Evolutionary conservation across 1,140 invertebrate species (phyloP).

Genomic region (Caenorhabditis inopinata): DNA sequence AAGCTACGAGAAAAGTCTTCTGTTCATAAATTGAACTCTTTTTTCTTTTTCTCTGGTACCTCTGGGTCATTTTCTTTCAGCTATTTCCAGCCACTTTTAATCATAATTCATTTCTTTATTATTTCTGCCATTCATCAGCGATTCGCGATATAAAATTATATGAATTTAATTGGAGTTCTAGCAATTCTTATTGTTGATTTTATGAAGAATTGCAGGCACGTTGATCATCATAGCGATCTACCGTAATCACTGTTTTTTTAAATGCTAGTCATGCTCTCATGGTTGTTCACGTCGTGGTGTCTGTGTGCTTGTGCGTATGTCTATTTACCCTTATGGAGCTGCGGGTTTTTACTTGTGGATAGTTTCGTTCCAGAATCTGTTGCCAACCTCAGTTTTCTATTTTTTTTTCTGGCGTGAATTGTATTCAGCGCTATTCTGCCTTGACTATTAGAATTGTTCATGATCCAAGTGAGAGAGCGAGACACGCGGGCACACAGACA

Average conservation of each 20-base stretch:
- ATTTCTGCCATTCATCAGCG: constrained; percentile 10
- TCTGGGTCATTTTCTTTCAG: neutral
- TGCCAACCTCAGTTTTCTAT: neutral
- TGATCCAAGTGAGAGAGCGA: neutral
- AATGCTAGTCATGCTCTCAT: neutral
- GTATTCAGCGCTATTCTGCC: too few species aligned
- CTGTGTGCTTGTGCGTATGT: constrained; percentile 3
- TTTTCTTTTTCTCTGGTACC: neutral
- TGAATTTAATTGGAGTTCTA: neutral
- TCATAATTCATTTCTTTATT: constrained; percentile 6
- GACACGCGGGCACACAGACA: neutral
- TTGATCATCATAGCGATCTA: constrained; percentile 31
- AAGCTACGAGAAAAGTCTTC: neutral
- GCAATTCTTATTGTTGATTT: neutral
- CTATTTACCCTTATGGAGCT: neutral
- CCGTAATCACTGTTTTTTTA: constrained; percentile 13
- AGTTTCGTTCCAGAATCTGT: too few species aligned
- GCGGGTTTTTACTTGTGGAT: too few species aligned
- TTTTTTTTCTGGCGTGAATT: too few species aligned
- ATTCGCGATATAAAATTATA: neutral
- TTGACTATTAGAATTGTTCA: too few species aligned
- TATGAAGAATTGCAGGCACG: too few species aligned
- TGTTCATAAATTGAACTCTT: neutral
- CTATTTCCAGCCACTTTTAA: neutral
- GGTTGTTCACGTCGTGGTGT: constrained; percentile 27